These are phyloP conservation scores for Augochlorella aurata DNA, from an alignment of 2,888 invertebrate species.

Conservation along the genomic window DNA sequence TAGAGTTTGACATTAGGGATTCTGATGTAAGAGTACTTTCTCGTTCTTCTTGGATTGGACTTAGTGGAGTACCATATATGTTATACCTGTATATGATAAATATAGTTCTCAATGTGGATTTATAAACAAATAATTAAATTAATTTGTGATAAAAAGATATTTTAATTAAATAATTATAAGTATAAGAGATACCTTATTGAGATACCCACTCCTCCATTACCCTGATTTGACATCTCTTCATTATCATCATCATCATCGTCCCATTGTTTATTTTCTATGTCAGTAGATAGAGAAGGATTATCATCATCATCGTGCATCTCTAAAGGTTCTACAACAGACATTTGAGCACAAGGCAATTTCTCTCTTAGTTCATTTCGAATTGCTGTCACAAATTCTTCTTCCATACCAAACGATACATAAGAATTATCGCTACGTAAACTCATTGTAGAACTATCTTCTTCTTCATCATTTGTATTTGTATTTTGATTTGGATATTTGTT, in stretches of 20 bases:
- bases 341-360: constrained; percentile 88
- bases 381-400: constrained; percentile 88
- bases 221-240: constrained; percentile 74
- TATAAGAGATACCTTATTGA: constrained; percentile 79
- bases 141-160: constrained; percentile 1
- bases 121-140: constrained; percentile 16
- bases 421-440: constrained; percentile 82
- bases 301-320: constrained; percentile 75
- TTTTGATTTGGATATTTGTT: constrained; percentile 17
- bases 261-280: constrained; percentile 73
- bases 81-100: constrained; percentile 82
- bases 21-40: constrained; percentile 80
- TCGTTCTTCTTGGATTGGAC: constrained; percentile 86
- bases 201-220: constrained; percentile 79
- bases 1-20: constrained; percentile 78
- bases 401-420: constrained; percentile 85
- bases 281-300: constrained; percentile 68
- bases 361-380: constrained; percentile 87
- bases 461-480: constrained; percentile 66
- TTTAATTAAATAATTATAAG: constrained; percentile 12
- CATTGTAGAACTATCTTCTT: constrained; percentile 83
- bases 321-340: constrained; percentile 76
- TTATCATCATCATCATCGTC: constrained; percentile 80
- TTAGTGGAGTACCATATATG: constrained; percentile 84
- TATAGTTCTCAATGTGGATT: neutral